These are phyloP conservation scores for Mystacides longicornis DNA, from an alignment of 2,888 invertebrate species.

Conservation along the genomic window DNA sequence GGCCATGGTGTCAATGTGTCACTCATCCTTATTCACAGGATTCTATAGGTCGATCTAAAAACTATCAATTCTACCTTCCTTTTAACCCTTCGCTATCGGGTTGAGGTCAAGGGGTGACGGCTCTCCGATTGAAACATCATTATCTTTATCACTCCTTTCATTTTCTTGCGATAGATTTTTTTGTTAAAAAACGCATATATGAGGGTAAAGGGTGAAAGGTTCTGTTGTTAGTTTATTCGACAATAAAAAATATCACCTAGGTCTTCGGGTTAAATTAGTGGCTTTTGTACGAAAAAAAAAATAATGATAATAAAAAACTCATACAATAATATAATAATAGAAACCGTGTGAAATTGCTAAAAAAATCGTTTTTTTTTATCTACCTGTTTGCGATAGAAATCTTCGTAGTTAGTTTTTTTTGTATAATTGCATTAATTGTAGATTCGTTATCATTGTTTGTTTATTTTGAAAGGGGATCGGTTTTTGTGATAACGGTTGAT, in stretches of 20 bases:
- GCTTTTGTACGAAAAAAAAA: conserved; percentile 17
- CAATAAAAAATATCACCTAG: conserved; percentile 7
- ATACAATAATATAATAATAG: conserved; percentile 15
- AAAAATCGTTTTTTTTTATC: conserved; percentile 8
- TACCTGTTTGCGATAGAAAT: not conserved
- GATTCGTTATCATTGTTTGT: not conserved
- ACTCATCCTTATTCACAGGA: conserved; percentile 11
- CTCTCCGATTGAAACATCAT: conserved; percentile 3
- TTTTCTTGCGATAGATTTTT: conserved; percentile 8
- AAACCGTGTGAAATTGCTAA: conserved; percentile 23
- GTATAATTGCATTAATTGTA: not conserved
- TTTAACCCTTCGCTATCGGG: conserved; percentile 13
- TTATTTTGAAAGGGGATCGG: no score
- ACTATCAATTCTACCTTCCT: not conserved
- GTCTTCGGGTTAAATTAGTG: conserved; percentile 24
- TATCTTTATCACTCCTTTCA: conserved; percentile 10
- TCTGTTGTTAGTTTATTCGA: not conserved
- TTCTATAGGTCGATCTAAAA: conserved; percentile 8
- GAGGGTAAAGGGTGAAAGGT: conserved; percentile 5
- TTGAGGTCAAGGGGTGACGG: conserved; percentile 18
- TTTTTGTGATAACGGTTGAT: no score
- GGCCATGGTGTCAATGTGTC: conserved; percentile 19
- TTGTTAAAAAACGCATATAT: conserved; percentile 2
- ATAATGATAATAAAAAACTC: no score
- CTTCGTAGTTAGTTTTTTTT: not conserved